Evolutionary conservation across 2,797 vertebrate genomes (phyloP), one percentile per base, ranked within the genome.

Genomic region (Bradypodion ventrale): DNA sequence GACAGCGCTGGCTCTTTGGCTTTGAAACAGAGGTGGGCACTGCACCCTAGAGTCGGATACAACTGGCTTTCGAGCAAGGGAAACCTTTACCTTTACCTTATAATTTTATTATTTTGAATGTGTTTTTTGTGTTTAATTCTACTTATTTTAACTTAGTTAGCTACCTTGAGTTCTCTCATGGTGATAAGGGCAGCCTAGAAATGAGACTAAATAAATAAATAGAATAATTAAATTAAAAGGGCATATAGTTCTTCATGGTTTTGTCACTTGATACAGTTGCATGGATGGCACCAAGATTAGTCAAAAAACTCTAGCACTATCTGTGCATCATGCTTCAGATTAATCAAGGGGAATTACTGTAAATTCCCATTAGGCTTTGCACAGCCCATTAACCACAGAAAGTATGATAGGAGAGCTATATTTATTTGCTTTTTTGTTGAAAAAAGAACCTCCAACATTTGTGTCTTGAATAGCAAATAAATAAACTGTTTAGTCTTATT

Each of bases 401-500:
- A 62, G 66, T 3, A 80, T 63, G 63, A 63, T 79, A 46, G n/a
- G 1, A 40, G 83, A 73, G 83, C 79, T 77, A 23, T 72, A 78
- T 12, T 72, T 85, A 49, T 7, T 80, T 86, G 84, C 76, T 75
- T 80, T n/a, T 7, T 73, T 9, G 5, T 66, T n/a, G n/a, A n/a
- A n/a, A 69, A 60, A 59, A 70, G 83, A 80, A 21, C 32, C 4
- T 79, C 49, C 29, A 81, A 42, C 74, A 52, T 77, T 42, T 85
- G 37, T 90, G 84, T 82, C 77, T 60, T 84, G 92, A 94, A 95
- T 93, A 90, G 88, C 82, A 93, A 92, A 92, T 86, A 94, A 90
- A 89, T 86, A 91, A 85, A 86, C 70, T 80, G 66, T 90, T 92
- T 94, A 87, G 88, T 85, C 94, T 96, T 92, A 94, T 94, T 95